These are phyloP conservation scores for Ceraclea dissimilis DNA, from an alignment of 2,888 invertebrate genomes.

Conservation along the genomic window DNA sequence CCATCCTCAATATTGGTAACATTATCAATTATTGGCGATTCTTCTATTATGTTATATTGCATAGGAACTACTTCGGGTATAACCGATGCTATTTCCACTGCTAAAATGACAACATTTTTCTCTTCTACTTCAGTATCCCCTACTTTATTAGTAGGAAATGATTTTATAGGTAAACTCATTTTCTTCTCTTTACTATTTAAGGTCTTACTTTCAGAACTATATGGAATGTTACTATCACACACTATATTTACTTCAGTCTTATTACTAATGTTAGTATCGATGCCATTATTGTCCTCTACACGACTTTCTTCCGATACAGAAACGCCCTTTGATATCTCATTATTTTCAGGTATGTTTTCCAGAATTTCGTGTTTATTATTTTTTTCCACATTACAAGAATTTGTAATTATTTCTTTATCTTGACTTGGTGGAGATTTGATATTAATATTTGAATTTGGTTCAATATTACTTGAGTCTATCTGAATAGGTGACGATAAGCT, in stretches of 20 bases:
- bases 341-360: too few relatives aligned
- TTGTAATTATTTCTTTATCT: too few relatives aligned
- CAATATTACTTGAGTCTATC: too few relatives aligned
- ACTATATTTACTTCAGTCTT: not conserved
- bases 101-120: not conserved
- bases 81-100: not conserved
- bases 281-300: too few relatives aligned
- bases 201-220: not conserved
- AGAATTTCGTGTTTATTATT: too few relatives aligned
- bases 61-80: not conserved
- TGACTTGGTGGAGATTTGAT: too few relatives aligned
- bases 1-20: too few relatives aligned
- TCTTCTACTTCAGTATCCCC: not conserved
- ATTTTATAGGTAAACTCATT: not conserved
- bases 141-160: not conserved
- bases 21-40: not conserved
- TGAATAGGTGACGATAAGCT: too few relatives aligned
- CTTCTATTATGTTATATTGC: not conserved
- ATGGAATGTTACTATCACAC: slow-evolving; percentile 2
- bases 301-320: too few relatives aligned
- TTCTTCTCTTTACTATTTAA: not conserved
- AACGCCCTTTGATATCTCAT: too few relatives aligned
- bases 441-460: too few relatives aligned
- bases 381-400: too few relatives aligned
- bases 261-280: not conserved